Conservation (phyloP, 2,888 invertebrate genomes). For the Labia minor region DNA sequence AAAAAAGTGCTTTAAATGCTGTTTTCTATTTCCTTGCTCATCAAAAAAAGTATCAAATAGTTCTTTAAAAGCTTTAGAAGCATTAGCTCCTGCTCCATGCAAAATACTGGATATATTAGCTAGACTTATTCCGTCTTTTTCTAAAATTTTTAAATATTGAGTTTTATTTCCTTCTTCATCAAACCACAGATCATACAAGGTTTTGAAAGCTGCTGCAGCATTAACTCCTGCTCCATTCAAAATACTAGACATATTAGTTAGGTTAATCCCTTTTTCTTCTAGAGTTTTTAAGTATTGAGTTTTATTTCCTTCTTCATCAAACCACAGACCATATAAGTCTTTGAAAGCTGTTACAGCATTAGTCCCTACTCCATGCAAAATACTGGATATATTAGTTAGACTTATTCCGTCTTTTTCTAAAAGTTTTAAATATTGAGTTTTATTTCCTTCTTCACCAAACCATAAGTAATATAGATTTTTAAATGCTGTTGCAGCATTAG, state of each 20-base stretch:
- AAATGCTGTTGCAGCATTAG: not conserved
- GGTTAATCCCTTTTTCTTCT: slow-evolving; percentile 15
- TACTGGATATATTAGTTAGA: not conserved
- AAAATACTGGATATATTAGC: not conserved
- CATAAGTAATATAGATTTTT: not conserved
- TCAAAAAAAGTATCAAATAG: not conserved
- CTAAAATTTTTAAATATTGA: slow-evolving; percentile 17
- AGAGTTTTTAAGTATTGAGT: not conserved
- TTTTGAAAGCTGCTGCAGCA: slow-evolving; percentile 14
- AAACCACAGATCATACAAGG: not conserved
- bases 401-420: slow-evolving; percentile 6
- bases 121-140: not conserved
- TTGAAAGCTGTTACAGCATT: not conserved
- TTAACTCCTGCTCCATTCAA: slow-evolving; percentile 8
- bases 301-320: not conserved
- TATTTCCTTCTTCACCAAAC: not conserved
- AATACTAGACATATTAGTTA: slow-evolving; percentile 15
- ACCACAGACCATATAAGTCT: not conserved
- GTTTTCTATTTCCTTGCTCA: slow-evolving; percentile 18
- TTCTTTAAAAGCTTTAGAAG: slow-evolving; percentile 16
- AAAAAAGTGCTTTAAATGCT: not conserved
- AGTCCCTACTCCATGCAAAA: not conserved
- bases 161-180: slow-evolving; percentile 17
- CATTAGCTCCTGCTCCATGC: not conserved
- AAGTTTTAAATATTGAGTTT: not conserved